Conservation (phyloP, 2,888 invertebrate species). For the Odontocerum albicorne region DNA sequence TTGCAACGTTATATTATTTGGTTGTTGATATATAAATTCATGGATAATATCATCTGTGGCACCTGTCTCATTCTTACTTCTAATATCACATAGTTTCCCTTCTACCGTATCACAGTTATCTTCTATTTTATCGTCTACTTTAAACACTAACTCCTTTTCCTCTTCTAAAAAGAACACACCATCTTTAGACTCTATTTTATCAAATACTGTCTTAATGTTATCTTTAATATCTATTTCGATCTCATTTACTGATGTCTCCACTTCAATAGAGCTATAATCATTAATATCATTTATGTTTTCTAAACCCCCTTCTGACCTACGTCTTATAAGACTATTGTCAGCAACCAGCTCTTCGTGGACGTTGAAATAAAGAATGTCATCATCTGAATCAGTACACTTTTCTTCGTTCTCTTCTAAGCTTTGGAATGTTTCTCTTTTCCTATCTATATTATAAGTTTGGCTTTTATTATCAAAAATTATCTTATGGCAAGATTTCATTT, state of each 20-base stretch:
- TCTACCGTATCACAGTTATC: background rate
- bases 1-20: too few relatives aligned
- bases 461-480: too few relatives aligned
- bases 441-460: background rate
- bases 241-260: background rate
- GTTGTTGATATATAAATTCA: too few relatives aligned
- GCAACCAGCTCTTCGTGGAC: background rate
- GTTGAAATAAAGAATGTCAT: conserved; percentile 24
- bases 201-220: background rate
- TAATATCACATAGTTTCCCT: conserved; percentile 6
- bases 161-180: background rate
- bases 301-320: background rate
- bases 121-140: too few relatives aligned
- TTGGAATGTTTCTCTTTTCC: background rate
- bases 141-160: background rate
- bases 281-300: background rate
- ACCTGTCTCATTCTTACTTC: conserved; percentile 4
- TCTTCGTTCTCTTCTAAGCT: background rate
- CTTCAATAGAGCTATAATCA: background rate
- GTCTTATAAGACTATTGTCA: background rate
- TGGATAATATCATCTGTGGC: too few relatives aligned
- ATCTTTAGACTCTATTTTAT: background rate
- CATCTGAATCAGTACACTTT: conserved; percentile 16
- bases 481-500: too few relatives aligned
- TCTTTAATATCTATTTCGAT: background rate